These are phyloP conservation scores for Stenurella melanura DNA, from an alignment of 2,888 invertebrate species.

Conservation along the genomic window DNA sequence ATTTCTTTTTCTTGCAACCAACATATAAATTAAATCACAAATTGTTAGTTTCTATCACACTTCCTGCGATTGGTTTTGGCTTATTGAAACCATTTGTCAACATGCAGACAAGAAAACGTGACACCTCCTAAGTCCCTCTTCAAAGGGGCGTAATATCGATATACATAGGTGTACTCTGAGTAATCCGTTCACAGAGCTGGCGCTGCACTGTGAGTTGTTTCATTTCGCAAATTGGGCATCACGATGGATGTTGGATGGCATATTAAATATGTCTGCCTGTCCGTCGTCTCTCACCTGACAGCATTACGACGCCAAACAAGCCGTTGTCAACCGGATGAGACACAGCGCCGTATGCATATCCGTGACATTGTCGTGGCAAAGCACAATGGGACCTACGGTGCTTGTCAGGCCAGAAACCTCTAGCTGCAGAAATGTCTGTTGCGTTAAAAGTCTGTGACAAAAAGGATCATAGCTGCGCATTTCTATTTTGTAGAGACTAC, in stretches of 20 bases:
- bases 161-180: neutral
- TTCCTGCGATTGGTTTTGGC: too few species aligned
- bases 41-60: too few species aligned
- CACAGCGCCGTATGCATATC: constrained; percentile 23
- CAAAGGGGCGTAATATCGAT: neutral
- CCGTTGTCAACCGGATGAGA: constrained; percentile 29
- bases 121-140: neutral
- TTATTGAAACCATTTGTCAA: neutral
- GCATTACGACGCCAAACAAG: constrained; percentile 13
- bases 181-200: neutral
- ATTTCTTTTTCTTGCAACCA: too few species aligned
- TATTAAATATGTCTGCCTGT: constrained; percentile 26
- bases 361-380: constrained; percentile 24
- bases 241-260: constrained; percentile 25
- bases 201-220: neutral
- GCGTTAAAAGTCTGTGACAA: too few species aligned
- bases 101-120: neutral
- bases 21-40: too few species aligned
- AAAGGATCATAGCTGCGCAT: neutral
- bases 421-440: neutral
- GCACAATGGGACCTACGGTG: constrained; percentile 20
- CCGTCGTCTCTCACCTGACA: constrained; percentile 29
- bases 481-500: neutral
- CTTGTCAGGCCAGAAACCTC: constrained; percentile 27
- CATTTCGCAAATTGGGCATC: constrained; percentile 12